phyloP scores from a whole-genome alignment of 2,113 vertebrate species.

The Bos taurus region ARS-UCD2.0 NC_037344.1:5932501-5933000 shows the following conservation, averaged over 20 bases:
- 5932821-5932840: not conserved
- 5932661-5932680: not conserved
- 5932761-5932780: not conserved
- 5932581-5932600: not conserved
- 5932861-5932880: not conserved
- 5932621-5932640: not conserved
- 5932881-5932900: not conserved
- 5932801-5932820: not conserved
- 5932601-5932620: not conserved
- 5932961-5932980: not conserved
- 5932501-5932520: rapidly evolving
- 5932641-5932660: not conserved
- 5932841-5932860: not conserved
- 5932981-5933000: not conserved
- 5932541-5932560: not conserved
- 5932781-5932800: not conserved
- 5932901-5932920: not conserved
- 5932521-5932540: not conserved
- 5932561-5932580: not conserved
- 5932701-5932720: not conserved
- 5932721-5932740: not conserved
- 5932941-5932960: not conserved
- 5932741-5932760: not conserved
- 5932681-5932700: not conserved
- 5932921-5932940: not conserved